Base-by-base conservation (phyloP, 2,888 invertebrate species). In the Malthinus seriepunctatus region DNA sequence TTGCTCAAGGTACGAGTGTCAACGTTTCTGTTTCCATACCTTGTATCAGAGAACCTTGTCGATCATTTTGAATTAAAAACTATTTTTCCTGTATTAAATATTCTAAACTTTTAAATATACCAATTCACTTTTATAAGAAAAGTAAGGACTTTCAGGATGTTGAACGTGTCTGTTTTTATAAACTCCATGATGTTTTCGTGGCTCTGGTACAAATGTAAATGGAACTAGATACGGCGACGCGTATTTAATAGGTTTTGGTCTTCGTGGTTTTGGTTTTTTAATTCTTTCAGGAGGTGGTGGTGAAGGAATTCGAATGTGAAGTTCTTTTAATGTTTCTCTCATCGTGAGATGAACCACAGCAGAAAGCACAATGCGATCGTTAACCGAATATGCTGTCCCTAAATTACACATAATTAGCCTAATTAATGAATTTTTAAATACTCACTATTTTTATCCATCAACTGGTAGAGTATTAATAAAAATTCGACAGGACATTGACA, bases 221-320 rank as follows among this genome's bases (percentile, higher is more conserved):
- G 76, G 74, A 32, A 66, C 66, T 49, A 78, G 67, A 67, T 78
- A 78, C 1, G 76, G 76, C 0, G 76, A 76, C 45, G 62, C 58
- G 53, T 71, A 70, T 1, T 33, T 12, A 39, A 62, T 65, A 7
- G 35, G 37, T 33, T 56, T 64, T 37, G 62, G 65, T 37, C 61
- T 62, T 39, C 60, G 56, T 38, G 56, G 45, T 10, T 47, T 42
- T 59, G 62, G 57, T 12, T 39, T 31, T 8, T 33, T 37, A 8
- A 15, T 33, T 33, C 60, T 49, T 8, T 31, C 58, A 58, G 63
- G 60, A 6, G 70, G 71, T 7, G 71, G 71, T 1, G 79, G 79
- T 8, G 79, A 79, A 3, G 79, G 79, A 50, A 78, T 76, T 52
- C 79, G 68, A 12, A 78, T 65, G 57, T 79, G 78, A 42, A 79